phyloP scores from a whole-genome alignment of 2,113 vertebrate species.

The Sardina pilchardus region DNA sequence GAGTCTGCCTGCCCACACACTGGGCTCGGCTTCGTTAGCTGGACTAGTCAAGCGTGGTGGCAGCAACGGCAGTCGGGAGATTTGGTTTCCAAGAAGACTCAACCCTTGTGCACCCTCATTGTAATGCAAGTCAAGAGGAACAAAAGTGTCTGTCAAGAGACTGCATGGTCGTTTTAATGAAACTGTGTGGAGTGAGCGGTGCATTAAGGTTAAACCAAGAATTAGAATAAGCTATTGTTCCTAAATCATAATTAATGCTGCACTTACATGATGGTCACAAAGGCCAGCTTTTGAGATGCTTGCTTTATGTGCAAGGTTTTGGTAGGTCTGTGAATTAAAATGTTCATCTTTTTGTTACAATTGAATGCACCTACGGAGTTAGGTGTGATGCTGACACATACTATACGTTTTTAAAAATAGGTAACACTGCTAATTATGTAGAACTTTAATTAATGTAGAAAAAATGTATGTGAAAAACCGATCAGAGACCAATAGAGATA shows the following conservation, averaged over 20 bases:
- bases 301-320: too few relatives aligned
- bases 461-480: too few relatives aligned
- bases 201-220: background rate
- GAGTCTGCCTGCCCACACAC: constrained; percentile 4
- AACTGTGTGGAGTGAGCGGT: background rate
- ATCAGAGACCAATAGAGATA: too few relatives aligned
- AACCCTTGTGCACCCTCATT: background rate
- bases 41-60: background rate
- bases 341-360: too few relatives aligned
- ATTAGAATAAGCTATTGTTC: background rate
- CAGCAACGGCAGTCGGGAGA: background rate
- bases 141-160: background rate
- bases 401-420: too few relatives aligned
- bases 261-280: background rate
- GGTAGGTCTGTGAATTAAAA: too few relatives aligned
- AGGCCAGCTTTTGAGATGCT: too few relatives aligned
- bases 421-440: too few relatives aligned
- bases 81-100: background rate
- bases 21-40: background rate
- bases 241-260: background rate
- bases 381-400: too few relatives aligned
- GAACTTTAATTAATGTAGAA: too few relatives aligned
- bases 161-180: background rate
- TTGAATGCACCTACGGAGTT: too few relatives aligned
- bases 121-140: background rate